phyloP scores from a whole-genome alignment of 1,140 invertebrate genomes.

The Drosophila carrolli region DNA sequence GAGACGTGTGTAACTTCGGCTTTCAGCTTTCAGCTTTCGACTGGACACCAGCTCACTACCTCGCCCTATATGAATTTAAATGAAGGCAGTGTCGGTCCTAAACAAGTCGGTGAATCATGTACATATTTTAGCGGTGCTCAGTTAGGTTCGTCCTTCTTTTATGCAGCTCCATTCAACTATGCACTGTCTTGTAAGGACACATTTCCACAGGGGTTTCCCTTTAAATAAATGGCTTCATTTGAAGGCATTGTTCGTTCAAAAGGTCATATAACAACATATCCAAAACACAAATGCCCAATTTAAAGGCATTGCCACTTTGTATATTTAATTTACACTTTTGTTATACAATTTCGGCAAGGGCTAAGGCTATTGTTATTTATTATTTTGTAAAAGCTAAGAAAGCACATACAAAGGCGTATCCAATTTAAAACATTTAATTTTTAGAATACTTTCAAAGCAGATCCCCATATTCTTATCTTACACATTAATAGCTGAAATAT shows the following conservation, averaged over 20 bases:
- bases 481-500: too few species aligned
- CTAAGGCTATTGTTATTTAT: too few species aligned
- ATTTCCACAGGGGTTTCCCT: background rate
- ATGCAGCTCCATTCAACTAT: slow-evolving; percentile 41
- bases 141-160: slow-evolving; percentile 32
- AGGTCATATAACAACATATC: background rate
- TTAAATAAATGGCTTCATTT: slow-evolving; percentile 1
- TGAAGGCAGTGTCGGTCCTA: slow-evolving; percentile 50
- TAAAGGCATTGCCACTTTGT: slow-evolving; percentile 1
- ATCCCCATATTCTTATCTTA: too few species aligned
- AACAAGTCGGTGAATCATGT: slow-evolving; percentile 70
- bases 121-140: slow-evolving; percentile 64
- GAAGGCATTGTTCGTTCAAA: background rate
- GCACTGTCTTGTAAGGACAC: slow-evolving; percentile 15
- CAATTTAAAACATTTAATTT: too few species aligned
- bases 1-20: slow-evolving; percentile 41
- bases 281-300: background rate
- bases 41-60: slow-evolving; percentile 38
- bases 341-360: background rate
- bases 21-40: slow-evolving; percentile 14
- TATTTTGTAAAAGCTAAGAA: too few species aligned
- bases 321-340: background rate
- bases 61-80: slow-evolving; percentile 68
- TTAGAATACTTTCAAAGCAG: too few species aligned
- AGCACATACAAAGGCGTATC: too few species aligned